These are phyloP conservation scores for Amiota mariae DNA, from an alignment of 2,888 invertebrate species.

Conservation along the genomic window DNA sequence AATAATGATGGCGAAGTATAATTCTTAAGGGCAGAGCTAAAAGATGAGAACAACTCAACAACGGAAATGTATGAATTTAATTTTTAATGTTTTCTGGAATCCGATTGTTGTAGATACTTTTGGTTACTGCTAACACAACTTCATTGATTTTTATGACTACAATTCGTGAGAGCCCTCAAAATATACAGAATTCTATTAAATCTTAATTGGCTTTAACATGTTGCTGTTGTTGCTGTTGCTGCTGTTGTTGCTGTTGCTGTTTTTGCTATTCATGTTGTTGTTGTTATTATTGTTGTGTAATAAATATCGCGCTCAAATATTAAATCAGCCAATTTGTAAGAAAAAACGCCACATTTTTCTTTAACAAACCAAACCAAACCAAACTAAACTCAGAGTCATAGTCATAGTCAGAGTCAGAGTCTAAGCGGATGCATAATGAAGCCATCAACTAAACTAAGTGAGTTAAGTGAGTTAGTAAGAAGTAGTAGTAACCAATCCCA, in stretches of 20 bases:
- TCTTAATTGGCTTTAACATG: conserved; percentile 56
- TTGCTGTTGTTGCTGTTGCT: not conserved
- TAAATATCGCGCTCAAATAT: conserved; percentile 51
- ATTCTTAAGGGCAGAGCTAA: not conserved
- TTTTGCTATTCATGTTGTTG: not conserved
- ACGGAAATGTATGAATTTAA: conserved; percentile 39
- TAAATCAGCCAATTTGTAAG: conserved; percentile 65
- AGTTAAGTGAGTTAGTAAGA: conserved; percentile 1
- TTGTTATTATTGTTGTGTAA: conserved; percentile 28
- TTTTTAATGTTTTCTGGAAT: conserved; percentile 6
- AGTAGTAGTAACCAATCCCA: conserved; percentile 3
- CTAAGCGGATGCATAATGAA: conserved; percentile 60
- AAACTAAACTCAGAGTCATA: too few species aligned
- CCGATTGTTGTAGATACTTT: not conserved
- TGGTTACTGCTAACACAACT: not conserved
- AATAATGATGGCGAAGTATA: not conserved
- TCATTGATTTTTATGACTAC: conserved; percentile 1
- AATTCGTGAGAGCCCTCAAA: not conserved
- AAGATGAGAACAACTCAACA: conserved; percentile 35
- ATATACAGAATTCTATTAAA: conserved; percentile 36
- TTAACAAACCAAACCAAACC: not conserved
- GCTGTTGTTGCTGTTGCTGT: not conserved
- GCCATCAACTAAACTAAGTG: conserved; percentile 52
- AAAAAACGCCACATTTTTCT: conserved; percentile 50
- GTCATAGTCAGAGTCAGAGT: too few species aligned